Evolutionary conservation across 2,888 invertebrate genomes (phyloP).

Genomic region (Hypsopygia costalis): DNA sequence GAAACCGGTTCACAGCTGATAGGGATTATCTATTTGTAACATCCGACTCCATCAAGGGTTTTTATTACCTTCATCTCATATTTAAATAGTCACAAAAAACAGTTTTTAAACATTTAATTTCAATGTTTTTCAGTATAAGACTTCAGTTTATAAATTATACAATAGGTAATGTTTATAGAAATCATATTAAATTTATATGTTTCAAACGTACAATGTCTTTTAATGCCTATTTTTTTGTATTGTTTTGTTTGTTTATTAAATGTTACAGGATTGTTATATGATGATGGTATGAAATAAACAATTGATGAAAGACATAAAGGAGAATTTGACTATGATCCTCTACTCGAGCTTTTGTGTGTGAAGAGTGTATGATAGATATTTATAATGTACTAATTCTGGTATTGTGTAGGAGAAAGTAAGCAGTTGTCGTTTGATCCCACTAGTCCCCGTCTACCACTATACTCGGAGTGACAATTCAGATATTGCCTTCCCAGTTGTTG

Average conservation of each 20-base stretch:
- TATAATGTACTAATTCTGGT: no score
- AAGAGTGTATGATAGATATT: background rate
- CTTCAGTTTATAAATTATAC: conserved; percentile 65
- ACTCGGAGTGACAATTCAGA: no score
- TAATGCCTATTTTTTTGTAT: conserved; percentile 51
- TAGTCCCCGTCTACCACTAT: no score
- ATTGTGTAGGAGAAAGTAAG: no score
- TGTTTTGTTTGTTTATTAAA: conserved; percentile 33
- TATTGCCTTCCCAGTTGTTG: no score
- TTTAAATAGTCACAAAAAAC: conserved; percentile 38
- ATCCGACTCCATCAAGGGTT: conserved; percentile 11
- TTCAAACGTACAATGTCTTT: conserved; percentile 69
- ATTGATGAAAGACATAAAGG: conserved; percentile 32
- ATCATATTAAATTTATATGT: conserved; percentile 77
- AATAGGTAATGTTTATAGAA: conserved; percentile 75
- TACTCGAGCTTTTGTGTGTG: conserved; percentile 1
- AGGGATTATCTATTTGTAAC: background rate
- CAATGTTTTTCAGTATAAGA: conserved; percentile 58
- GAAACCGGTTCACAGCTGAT: conserved; percentile 22
- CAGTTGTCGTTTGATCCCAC: no score
- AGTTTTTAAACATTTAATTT: conserved; percentile 26
- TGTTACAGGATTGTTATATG: conserved; percentile 34
- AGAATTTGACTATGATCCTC: conserved; percentile 38
- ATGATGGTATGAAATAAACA: conserved; percentile 56
- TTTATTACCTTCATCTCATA: conserved; percentile 50